Conservation (phyloP, 2,113 vertebrate genomes). For the Octodon degus region DNA sequence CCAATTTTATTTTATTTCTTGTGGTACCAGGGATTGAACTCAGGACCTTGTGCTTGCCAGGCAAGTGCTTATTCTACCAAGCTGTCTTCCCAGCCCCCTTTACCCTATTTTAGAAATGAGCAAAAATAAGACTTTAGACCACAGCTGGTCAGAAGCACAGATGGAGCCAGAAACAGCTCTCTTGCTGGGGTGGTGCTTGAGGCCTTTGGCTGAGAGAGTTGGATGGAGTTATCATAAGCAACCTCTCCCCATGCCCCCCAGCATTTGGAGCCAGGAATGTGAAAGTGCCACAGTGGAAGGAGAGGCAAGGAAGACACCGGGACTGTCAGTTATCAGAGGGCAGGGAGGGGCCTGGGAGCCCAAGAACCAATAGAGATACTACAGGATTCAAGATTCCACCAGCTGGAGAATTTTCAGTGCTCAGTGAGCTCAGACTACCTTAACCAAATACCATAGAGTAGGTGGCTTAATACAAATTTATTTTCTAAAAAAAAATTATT, state of each 20-base stretch:
- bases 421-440: background rate
- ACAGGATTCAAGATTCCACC: background rate
- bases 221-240: background rate
- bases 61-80: too few species aligned
- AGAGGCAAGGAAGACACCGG: background rate
- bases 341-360: background rate
- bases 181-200: background rate
- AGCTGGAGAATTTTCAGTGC: background rate
- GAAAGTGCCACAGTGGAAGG: background rate
- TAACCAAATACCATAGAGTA: background rate
- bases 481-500: background rate
- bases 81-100: too few species aligned
- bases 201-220: background rate
- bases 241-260: background rate
- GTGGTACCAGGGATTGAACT: too few species aligned
- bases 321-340: background rate
- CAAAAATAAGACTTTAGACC: conserved; percentile 39
- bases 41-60: too few species aligned
- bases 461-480: background rate
- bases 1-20: background rate
- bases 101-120: background rate
- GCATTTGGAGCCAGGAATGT: background rate
- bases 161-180: background rate
- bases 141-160: background rate
- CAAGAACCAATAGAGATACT: background rate